Percentiles rank a stretch among this genome's conserved stretches.
Evolutionary conservation across 2,113 vertebrate genomes (phyloP).

Genomic region (Trichomycterus rosablanca): DNA sequence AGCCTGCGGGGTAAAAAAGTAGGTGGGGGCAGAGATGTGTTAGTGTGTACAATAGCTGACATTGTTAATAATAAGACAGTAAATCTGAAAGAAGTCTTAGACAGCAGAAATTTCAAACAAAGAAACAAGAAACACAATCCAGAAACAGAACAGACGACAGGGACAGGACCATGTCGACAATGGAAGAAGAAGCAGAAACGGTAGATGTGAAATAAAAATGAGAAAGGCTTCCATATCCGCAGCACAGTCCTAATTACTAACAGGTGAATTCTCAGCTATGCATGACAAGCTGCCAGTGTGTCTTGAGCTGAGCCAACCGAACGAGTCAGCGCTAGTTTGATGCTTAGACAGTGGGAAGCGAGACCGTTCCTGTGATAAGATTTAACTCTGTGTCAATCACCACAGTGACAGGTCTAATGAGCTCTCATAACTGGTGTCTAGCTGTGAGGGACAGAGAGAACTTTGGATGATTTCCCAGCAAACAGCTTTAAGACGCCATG

Average conservation of each 20-base stretch:
- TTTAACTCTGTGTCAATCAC: slow-evolving; percentile 37
- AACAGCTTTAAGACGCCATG: background rate
- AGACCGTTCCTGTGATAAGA: slow-evolving; percentile 30
- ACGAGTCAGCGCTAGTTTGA: slow-evolving; percentile 9
- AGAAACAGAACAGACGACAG: background rate
- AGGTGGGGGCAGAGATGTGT: slow-evolving; percentile 19
- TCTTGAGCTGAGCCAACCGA: slow-evolving; percentile 1
- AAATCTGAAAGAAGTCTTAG: slow-evolving; percentile 14
- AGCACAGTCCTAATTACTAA: slow-evolving; percentile 7
- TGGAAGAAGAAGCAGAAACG: background rate
- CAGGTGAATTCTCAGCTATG: slow-evolving; percentile 16
- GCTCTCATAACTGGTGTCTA: slow-evolving; percentile 16
- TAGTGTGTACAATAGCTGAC: slow-evolving; percentile 12
- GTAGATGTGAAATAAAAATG: background rate
- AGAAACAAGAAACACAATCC: background rate
- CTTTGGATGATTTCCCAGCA: background rate
- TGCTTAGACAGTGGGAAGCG: background rate
- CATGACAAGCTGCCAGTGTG: slow-evolving; percentile 11
- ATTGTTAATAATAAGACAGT: slow-evolving; percentile 19
- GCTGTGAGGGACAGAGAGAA: slow-evolving; percentile 4
- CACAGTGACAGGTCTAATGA: slow-evolving; percentile 37
- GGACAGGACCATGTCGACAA: background rate
- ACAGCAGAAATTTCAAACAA: slow-evolving; percentile 15
- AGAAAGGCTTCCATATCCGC: slow-evolving; percentile 14
- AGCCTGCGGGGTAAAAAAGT: slow-evolving; percentile 9